Base-by-base conservation (phyloP, 2,797 vertebrate species). In the Intellagama lesueurii region DNA sequence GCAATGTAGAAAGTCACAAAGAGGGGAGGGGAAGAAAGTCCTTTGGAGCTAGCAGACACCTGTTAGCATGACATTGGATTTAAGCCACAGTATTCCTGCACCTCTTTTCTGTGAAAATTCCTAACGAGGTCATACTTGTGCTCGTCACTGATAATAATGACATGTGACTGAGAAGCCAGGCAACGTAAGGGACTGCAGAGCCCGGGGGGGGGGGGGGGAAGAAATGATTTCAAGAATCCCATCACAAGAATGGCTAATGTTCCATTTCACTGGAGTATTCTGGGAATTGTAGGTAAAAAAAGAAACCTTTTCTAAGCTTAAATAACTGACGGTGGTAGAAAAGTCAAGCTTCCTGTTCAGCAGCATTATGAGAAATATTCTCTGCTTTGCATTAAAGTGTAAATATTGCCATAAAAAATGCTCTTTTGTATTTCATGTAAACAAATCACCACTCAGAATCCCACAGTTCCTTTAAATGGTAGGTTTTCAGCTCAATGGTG, bases 391-490 rank as follows among this genome's bases (percentile, higher is more conserved):
- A 83, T 76, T 19, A 26, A 44, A 81, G 28, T 72, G 52, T 75
- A 82, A 81, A 88, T 75, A 81, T 75, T 82, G 70, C 5, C 12
- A 30, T 4, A 49, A 0, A 64, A 86, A 72, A 30, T 0, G 0
- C 76, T 90, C 68, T 86, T 88, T 80, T 73, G 70, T 3, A 79
- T 75, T 70, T 14, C 83, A 49, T 87, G 64, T 44, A 77, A 90
- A 86, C 35, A 80, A 92, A 85, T 26, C 82, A 22, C 28, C 69
- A 69, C 19, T 40, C 82, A 81, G 83, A 87, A 83, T 2, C 87
- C 40, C 90, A 81, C 32, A 69, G 87, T 24, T 78, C 78, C 32
- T 90, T 89, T 52, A 89, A 47, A 84, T 1, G 44, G 40, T 81
- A 89, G 70, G 49, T 60, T 88, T 92, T 73, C 26, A 83, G 70